Base-by-base conservation (phyloP, 2,797 vertebrate genomes). In the Gymnothorax reevesii region DNA sequence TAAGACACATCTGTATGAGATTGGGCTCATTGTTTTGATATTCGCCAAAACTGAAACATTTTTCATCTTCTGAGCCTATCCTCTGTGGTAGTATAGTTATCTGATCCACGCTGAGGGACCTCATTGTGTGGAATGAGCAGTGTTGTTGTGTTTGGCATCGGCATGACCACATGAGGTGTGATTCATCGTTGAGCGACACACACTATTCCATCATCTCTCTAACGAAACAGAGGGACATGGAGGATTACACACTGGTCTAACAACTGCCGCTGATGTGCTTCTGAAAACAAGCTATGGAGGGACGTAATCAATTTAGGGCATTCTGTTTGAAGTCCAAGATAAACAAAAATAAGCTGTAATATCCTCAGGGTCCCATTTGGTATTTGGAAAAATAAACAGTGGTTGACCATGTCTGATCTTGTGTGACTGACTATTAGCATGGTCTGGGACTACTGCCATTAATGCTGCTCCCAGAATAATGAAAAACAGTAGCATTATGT, bases 351-450 rank as follows among this genome's bases (percentile, higher is more conserved):
- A 89, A 92, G 92, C 89, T 89, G 91, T 92, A 92, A 94, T 90
- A 93, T 93, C 94, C 92, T 92, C 88, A 84, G 93, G 94, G 91
- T 92, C 92, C 90, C 84, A 87, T 94, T 94, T 91, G 91, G 93
- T 87, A 83, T 94, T 93, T 92, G 91, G 89, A 89, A 94, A 94
- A 94, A 94, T 93, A 95, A 95, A 95, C 93, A 93, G 92, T 94
- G 92, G 84, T 86, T 66, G 57, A 92, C 93, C 94, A 93, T 92
- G 92, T 89, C 90, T 88, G 84, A 89, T 94, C 92, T 93, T 94
- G 93, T 93, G 92, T 89, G 91, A 92, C 92, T 90, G 90, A 92
- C 90, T 86, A 88, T 91, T 90, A 91, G 86, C 64, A 79, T 90
- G 86, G 77, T 92, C 90, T 92, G 93, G 92, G 92, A 92, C 90